These are phyloP conservation scores for Loris lydekkerianus DNA, from an alignment of 2,797 vertebrate genomes.

Conservation along the genomic window DNA sequence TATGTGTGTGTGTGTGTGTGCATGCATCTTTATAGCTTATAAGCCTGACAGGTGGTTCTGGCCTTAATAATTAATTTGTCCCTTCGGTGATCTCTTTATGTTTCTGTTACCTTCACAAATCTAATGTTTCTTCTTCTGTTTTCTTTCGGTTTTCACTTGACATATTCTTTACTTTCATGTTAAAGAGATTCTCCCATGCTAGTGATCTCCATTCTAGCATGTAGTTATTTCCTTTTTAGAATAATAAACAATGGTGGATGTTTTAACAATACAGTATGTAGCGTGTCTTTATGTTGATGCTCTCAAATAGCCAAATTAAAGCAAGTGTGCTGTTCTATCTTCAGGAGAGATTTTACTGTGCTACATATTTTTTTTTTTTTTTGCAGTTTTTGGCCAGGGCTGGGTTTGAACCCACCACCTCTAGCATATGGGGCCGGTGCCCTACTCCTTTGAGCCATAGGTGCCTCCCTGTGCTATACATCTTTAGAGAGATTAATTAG, in stretches of 20 bases:
- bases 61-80: neutral
- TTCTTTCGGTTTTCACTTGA: neutral
- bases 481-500: slow-evolving; percentile 9
- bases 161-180: neutral
- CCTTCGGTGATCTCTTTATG: neutral
- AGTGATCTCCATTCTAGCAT: neutral
- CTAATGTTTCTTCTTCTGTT: neutral
- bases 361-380: neutral
- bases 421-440: too few species aligned
- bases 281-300: neutral
- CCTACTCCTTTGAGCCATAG: too few species aligned
- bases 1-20: neutral
- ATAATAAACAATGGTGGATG: neutral
- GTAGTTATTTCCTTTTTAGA: neutral
- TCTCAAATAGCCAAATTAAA: slow-evolving; percentile 2
- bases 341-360: neutral
- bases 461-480: neutral
- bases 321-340: neutral
- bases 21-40: neutral
- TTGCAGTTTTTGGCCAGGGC: too few species aligned
- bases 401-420: too few species aligned
- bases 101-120: neutral
- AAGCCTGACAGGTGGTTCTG: neutral
- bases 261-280: neutral
- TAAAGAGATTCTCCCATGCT: neutral